Base-by-base conservation (phyloP, 2,113 vertebrate species). In the Sturnus vulgaris region DNA sequence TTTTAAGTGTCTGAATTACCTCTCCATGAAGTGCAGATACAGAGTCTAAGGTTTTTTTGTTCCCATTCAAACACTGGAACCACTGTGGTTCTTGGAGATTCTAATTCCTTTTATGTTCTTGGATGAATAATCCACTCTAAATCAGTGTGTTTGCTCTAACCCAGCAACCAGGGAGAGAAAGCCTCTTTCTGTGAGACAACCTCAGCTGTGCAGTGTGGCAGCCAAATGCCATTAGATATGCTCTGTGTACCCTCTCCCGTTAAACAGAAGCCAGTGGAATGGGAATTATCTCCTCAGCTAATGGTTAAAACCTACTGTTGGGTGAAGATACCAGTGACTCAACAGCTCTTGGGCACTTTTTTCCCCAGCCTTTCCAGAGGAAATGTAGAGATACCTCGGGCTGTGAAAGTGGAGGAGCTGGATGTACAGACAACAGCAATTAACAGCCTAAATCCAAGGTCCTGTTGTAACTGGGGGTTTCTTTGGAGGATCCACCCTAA, bases 91-190 rank as follows among this genome's bases (percentile, higher is more conserved):
- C 80, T 91, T 80, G 35, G 30, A 87, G 37, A 52, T 91, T 76
- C 56, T 81, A 68, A 90, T 89, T 86, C 24, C 23, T 89, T 89
- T 95, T 72, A 65, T 2, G 1, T 24, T 82, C 33, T 55, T 4
- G 1, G 57, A 49, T 70, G 82, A 95, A 87, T 91, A 86, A 82
- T 86, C 42, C 17, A 50, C 66, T 85, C 30, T 59, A 77, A 69
- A 76, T 89, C 75, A 87, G 46, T 40, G n/a, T 71, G 40, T 82
- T 90, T 95, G 46, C 82, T 85, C n/a, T 89, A 84, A 89, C 71
- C 35, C 56, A 80, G 75, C 80, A 90, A 69, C 23, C 46, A 85
- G 47, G 33, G 57, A 59, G n/a, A 72, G 46, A 60, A 79, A 72
- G 15, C 19, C 10, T 57, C 71, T 89, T 92, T 79, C 52, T 66